These are phyloP conservation scores for Dilophus febrilis DNA, from an alignment of 2,888 invertebrate species.

Conservation along the genomic window DNA sequence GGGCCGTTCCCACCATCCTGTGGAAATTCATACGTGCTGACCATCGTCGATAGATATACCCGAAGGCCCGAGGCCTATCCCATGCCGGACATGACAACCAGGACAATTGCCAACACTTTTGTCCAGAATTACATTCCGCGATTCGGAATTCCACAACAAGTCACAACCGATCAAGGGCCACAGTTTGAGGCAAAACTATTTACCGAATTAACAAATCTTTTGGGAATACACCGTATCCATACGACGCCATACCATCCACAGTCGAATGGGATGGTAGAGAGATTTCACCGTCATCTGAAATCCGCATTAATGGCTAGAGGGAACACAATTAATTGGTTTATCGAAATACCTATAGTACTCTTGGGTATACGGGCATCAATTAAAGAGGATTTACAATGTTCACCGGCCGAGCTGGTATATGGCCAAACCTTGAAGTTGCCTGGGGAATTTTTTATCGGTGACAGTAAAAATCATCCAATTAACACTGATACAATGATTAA, in stretches of 20 bases:
- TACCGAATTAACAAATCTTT: constrained; percentile 12
- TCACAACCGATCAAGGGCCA: constrained; percentile 14
- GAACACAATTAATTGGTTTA: constrained; percentile 13
- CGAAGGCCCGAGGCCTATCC: constrained; percentile 15
- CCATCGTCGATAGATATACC: constrained; percentile 14
- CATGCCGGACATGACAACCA: constrained; percentile 12
- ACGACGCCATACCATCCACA: constrained; percentile 22
- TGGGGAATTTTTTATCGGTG: not conserved
- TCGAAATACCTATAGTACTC: constrained; percentile 18
- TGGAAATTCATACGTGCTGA: constrained; percentile 20
- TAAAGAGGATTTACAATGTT: constrained; percentile 18
- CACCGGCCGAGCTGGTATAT: constrained; percentile 19
- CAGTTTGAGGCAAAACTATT: constrained; percentile 23
- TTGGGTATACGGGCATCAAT: constrained; percentile 17
- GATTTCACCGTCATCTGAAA: constrained; percentile 25
- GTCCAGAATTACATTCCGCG: constrained; percentile 23
- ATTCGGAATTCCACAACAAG: constrained; percentile 21
- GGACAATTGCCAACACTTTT: constrained; percentile 17
- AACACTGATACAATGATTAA: too few species aligned
- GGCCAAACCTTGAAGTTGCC: constrained; percentile 12
- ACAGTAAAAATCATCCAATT: too few species aligned
- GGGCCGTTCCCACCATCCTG: constrained; percentile 4
- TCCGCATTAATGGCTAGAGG: constrained; percentile 18
- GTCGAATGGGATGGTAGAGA: constrained; percentile 25
- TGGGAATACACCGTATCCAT: constrained; percentile 14